Base-by-base conservation (phyloP, 1,140 invertebrate genomes). In the Drosophila punjabiensis region DNA sequence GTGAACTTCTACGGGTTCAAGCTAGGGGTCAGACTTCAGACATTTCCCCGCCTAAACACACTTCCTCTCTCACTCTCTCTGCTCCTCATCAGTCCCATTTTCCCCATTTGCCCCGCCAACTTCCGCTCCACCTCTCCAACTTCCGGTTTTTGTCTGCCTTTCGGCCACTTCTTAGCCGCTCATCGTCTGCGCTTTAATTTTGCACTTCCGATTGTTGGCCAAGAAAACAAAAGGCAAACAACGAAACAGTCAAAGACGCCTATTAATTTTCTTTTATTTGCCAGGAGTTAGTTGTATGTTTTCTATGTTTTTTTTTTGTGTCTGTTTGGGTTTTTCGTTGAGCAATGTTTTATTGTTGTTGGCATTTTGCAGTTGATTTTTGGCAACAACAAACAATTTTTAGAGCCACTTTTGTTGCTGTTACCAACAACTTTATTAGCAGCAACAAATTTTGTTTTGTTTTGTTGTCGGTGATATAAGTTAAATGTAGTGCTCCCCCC, bases 391-490 rank as follows among this genome's bases (percentile, higher is more conserved):
- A 39, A 20, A 33, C 3, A 6, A 10, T 48, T 68, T 78, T 58
- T 37, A 41, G 58, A 35, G 64, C 62, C 33, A 60, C 43, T 41
- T 58, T 70, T 63, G 76, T 53, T 70, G 75, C 75, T 71, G 66
- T 79, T 79, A 79, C 66, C 76, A 79, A 79, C 76, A 79, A 79
- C 76, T 79, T 71, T 79, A 79, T 79, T 79, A 79, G 76, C 66
- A 79, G 52, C 76, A 79, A 70, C 76, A 79, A 79, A 79, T 52
- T 77, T 78, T 69, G 56, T 78, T 77, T 78, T 69, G 56, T 78
- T 78, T 78, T 77, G 56, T 77, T 77, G 53, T 62, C 63, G 76
- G 76, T 79, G 76, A 79, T 79, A 79, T 79, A 79, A 79, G 76
- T 74, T 75, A 75, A 74, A 74, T 74, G 68, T 53, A 75, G 68